Base-by-base conservation (phyloP, 1,140 invertebrate genomes). In the Rhagoletis pomonella region DNA sequence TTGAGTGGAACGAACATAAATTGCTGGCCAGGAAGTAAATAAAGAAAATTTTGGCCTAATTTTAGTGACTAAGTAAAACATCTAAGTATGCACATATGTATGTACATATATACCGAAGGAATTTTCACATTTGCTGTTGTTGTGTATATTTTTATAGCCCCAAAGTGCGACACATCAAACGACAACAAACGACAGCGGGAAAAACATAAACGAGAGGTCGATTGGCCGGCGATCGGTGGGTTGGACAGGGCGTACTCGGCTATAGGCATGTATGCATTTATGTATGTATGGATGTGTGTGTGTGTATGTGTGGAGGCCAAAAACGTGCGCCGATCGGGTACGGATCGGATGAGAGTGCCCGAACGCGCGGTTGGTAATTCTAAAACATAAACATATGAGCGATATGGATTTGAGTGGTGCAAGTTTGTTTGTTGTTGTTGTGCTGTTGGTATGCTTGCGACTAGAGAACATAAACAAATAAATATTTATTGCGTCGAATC, bases 381-480 rank as follows among this genome's bases (percentile, higher is more conserved):
- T 47, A 81, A 81, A 81, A 81, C 44, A 81, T n/a, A 55, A 81
- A 55, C 47, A 81, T 19, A 55, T 58, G 47, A 7, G 5, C 47
- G 73, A 1, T 81, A 81, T 19, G 73, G 19, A 55, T 81, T 55
- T 81, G 42, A 55, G 73, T 81, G 19, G 42, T 50, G 4, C 44
- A n/a, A 47, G 42, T 39, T 44, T 44, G 14, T 1, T 73, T 44
- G 65, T 42, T 69, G 2, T 69, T 69, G 14, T 69, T 69, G 19
- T 62, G 60, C 17, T 62, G n/a, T 62, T 62, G 7, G 60, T 62
- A 62, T 62, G 60, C 4, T 62, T 62, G 60, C 12, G 60, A 12
- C n/a, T n/a, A 62, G n/a, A 55, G 55, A 58, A 58, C 55, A 55
- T 81, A 81, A 81, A 81, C 73, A 81, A 81, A 81, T 55, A 55